phyloP scores from a whole-genome alignment of 2,797 vertebrate genomes.

The Phrynocephalus forsythii region DNA sequence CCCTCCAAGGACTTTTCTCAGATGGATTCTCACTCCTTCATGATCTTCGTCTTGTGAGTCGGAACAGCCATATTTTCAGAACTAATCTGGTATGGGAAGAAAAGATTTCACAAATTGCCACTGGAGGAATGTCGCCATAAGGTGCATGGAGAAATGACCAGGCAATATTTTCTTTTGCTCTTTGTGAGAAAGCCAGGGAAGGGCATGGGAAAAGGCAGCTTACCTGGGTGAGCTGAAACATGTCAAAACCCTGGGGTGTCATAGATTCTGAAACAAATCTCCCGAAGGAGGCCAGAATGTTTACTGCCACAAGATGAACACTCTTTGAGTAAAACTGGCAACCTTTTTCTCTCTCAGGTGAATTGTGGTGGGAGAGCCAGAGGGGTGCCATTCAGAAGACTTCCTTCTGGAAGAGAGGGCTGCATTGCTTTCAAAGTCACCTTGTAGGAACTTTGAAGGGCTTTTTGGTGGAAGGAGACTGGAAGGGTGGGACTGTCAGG shows the following conservation, averaged over 20 bases:
- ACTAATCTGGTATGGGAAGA: background rate
- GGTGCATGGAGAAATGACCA: background rate
- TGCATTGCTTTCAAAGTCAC: slow-evolving; percentile 8
- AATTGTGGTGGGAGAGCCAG: slow-evolving; percentile 36
- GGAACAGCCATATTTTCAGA: background rate
- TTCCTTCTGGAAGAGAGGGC: background rate
- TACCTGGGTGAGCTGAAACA: slow-evolving; percentile 42
- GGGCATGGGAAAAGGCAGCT: slow-evolving; percentile 6
- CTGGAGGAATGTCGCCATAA: background rate
- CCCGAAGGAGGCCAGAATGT: slow-evolving; percentile 37
- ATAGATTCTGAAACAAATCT: slow-evolving; percentile 63
- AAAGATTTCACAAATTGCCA: background rate
- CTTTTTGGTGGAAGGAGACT: background rate
- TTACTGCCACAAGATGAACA: slow-evolving; percentile 48
- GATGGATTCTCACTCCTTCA: slow-evolving; percentile 66
- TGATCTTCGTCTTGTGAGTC: background rate
- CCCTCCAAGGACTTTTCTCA: slow-evolving; percentile 68
- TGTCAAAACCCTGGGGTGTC: slow-evolving; percentile 4
- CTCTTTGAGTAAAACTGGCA: slow-evolving; percentile 46
- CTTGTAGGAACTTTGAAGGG: background rate
- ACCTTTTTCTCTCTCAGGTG: slow-evolving; percentile 39
- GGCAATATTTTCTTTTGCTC: background rate
- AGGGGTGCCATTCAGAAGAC: slow-evolving; percentile 53
- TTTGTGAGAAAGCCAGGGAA: slow-evolving; percentile 2
- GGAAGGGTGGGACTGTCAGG: no score